Base-by-base conservation (phyloP, 2,888 invertebrate species). In the Habroteleia sp. region DNA sequence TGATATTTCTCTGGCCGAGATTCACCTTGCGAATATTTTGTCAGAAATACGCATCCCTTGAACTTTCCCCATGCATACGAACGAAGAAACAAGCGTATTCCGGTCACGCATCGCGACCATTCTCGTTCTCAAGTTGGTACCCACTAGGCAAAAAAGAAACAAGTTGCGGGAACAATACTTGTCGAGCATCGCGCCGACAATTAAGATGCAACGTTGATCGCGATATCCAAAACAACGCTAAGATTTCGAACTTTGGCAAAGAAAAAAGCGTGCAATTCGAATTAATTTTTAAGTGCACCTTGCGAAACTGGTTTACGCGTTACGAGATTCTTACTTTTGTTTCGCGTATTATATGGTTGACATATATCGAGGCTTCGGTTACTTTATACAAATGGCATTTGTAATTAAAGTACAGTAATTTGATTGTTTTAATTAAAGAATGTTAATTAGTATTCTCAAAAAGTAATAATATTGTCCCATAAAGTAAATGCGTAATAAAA, bases 51-150 rank as follows among this genome's bases (percentile, higher is more conserved):
- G 44, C 69, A 69, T 50, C 42, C 29, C 39, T 41, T 39, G 60
- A 71, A 62, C 60, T 71, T 71, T 71, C 52, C 54, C 69, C 54
- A 62, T 71, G 69, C 69, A 62, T 71, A 62, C 62, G 62, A 71
- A 68, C 48, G 58, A 71, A 62, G 52, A 8, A 6, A 7, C 8
- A 17, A 35, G 11, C 17, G 31, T 50, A 72, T 72, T 73, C 73
- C 58, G 58, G 60, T 73, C 73, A 73, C 73, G 73, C 73, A 65
- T 58, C 65, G 23, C 65, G 65, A 73, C 58, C 73, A 60, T 73
- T 65, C 73, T 65, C 58, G 56, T 73, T 65, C 65, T 73, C 58
- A 65, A 73, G 65, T 73, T 65, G 73, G 60, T 65, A 50, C 44
- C 58, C 16, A 65, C 50, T 72, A 50, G 48, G 25, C 25, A 46